Base-by-base conservation (phyloP, 1,140 invertebrate genomes). In the Drosophila trapezifrons region DNA sequence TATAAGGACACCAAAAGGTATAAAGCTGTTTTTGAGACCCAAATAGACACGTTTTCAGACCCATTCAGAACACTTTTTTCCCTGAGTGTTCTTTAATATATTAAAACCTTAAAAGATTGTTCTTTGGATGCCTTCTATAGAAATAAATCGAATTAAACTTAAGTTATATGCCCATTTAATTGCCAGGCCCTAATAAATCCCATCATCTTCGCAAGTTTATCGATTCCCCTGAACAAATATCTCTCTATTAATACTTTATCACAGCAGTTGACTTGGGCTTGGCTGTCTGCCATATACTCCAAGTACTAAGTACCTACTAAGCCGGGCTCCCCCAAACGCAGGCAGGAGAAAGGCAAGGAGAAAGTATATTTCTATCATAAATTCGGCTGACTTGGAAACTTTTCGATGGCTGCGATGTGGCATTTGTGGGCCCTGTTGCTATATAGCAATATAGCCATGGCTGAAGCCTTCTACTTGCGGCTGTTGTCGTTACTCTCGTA, bases 281-380 rank as follows among this genome's bases (percentile, higher is more conserved):
- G 18, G 1, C 32, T 52, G 29, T 15, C 49, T 17, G 17, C 52
- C 70, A 57, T 54, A 58, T 35, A 52, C 63, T 35, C 55, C 35
- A 43, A 49, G 54, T 46, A 76, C 71, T 76, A 85, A 86, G 78
- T 82, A 69, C 66, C 64, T 75, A 76, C 73, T 64, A 86, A 84
- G 82, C 63, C 51, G 8, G 4, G 27, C 69, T 32, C 55, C 55
- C 51, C 52, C n/a, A n/a, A 62, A 60, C 52, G 67, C 13, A 20
- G 38, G 25, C n/a, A n/a, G 35, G 9, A 35, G 47, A 10, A 22
- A 10, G 43, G 47, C 12, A n/a, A n/a, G 29, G 15, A 18, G 25
- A 51, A 59, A 57, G 63, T 67, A 52, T 67, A 76, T 76, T 76
- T 76, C 72, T 54, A 59, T 76, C 72, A 58, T 76, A 76, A 67